Percentiles rank a stretch among this genome's conserved stretches.
Conservation (phyloP, 1,140 invertebrate species). For the Drosophila neocordata region DNA sequence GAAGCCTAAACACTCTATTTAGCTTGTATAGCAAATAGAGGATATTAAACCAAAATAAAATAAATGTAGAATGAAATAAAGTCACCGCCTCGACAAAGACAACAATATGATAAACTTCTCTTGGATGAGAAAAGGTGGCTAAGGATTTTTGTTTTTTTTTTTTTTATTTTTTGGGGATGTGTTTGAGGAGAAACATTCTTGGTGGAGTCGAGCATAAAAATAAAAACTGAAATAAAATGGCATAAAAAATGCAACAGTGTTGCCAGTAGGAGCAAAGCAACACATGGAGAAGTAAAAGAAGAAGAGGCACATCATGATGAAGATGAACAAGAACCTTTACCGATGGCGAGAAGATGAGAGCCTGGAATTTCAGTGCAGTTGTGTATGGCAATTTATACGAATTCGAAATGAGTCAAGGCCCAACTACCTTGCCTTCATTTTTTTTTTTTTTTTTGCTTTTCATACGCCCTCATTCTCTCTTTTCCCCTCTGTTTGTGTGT, state of each 20-base stretch:
- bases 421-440: background rate
- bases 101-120: slow-evolving; percentile 65
- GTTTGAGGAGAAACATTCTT: slow-evolving; percentile 12
- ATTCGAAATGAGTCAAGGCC: slow-evolving; percentile 9
- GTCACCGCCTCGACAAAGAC: slow-evolving; percentile 25
- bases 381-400: slow-evolving; percentile 12
- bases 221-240: slow-evolving; percentile 67
- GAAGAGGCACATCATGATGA: slow-evolving; percentile 16
- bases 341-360: slow-evolving; percentile 22
- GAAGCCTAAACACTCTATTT: no score
- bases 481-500: background rate
- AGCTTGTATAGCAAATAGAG: background rate
- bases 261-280: slow-evolving; percentile 8
- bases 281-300: background rate
- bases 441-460: no score
- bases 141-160: background rate
- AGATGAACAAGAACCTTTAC: slow-evolving; percentile 16
- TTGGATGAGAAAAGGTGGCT: background rate
- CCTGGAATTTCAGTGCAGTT: slow-evolving; percentile 9
- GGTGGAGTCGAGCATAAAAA: slow-evolving; percentile 50
- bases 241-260: slow-evolving; percentile 77
- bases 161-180: slow-evolving; percentile 23
- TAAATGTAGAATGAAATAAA: slow-evolving; percentile 16
- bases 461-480: background rate
- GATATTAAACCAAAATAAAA: background rate